Evolutionary conservation across 1,140 invertebrate species (phyloP).

Genomic region (Hylyphantes graminicola): DNA sequence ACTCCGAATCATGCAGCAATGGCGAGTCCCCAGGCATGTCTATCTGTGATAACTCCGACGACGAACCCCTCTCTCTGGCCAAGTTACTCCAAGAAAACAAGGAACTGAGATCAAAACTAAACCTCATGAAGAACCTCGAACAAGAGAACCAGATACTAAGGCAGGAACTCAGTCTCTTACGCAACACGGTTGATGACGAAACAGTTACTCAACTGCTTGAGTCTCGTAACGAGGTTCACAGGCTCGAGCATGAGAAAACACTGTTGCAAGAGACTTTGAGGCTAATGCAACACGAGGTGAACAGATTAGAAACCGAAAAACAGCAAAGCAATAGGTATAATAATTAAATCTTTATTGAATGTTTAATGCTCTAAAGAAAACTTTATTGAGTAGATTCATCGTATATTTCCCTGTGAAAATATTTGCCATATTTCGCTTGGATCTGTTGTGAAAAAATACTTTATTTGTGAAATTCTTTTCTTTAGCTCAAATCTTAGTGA

Average conservation of each 20-base stretch:
- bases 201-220: slow-evolving; percentile 36
- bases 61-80: slow-evolving; percentile 39
- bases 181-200: slow-evolving; percentile 28
- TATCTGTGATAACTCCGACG: slow-evolving; percentile 52
- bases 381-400: slow-evolving; percentile 7
- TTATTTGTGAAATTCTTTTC: no score
- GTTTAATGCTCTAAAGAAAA: not conserved
- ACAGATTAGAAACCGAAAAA: slow-evolving; percentile 45
- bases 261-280: slow-evolving; percentile 53
- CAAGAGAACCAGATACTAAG: slow-evolving; percentile 56
- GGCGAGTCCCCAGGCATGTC: slow-evolving; percentile 11
- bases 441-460: not conserved
- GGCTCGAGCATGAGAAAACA: slow-evolving; percentile 52
- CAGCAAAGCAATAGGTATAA: slow-evolving; percentile 24
- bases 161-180: slow-evolving; percentile 40
- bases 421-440: not conserved
- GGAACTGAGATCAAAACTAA: slow-evolving; percentile 43
- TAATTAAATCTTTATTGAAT: not conserved
- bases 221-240: slow-evolving; percentile 38
- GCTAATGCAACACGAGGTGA: slow-evolving; percentile 49
- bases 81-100: slow-evolving; percentile 50
- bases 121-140: slow-evolving; percentile 48
- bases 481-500: no score
- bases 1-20: slow-evolving; percentile 32
- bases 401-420: not conserved